Evolutionary conservation across 2,113 vertebrate species (phyloP).

Genomic region (Vombatus ursinus): DNA sequence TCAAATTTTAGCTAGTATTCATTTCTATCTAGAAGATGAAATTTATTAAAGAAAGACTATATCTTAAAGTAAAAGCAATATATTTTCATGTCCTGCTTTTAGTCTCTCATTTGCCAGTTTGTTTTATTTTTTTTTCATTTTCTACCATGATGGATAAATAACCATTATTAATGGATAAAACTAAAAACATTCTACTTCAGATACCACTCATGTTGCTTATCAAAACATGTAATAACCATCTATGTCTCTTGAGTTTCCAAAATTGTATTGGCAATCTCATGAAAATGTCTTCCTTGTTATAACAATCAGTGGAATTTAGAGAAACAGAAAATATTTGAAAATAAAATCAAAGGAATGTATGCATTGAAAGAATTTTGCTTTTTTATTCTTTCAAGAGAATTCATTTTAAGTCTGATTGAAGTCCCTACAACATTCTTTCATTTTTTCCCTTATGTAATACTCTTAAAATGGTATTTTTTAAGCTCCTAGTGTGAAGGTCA

Average conservation of each 20-base stretch:
- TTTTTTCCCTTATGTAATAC: neutral
- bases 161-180: fast-evolving
- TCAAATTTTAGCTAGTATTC: neutral
- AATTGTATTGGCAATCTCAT: neutral
- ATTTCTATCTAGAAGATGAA: neutral
- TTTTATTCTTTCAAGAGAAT: neutral
- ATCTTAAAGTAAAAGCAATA: neutral
- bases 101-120: neutral
- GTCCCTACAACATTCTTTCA: constrained; percentile 5
- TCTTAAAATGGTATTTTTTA: neutral
- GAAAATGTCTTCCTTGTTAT: neutral
- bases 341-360: neutral
- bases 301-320: neutral
- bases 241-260: neutral
- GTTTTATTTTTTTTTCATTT: neutral
- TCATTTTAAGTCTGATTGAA: constrained; percentile 11
- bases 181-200: neutral
- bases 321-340: neutral
- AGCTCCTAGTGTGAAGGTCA: neutral
- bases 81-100: neutral
- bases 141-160: neutral
- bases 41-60: neutral
- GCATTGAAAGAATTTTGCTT: neutral
- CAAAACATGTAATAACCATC: neutral
- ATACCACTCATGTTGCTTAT: neutral